phyloP scores from a whole-genome alignment of 37 sponge, comb jelly and placozoan species.

The Petrosia ficiformis region DNA sequence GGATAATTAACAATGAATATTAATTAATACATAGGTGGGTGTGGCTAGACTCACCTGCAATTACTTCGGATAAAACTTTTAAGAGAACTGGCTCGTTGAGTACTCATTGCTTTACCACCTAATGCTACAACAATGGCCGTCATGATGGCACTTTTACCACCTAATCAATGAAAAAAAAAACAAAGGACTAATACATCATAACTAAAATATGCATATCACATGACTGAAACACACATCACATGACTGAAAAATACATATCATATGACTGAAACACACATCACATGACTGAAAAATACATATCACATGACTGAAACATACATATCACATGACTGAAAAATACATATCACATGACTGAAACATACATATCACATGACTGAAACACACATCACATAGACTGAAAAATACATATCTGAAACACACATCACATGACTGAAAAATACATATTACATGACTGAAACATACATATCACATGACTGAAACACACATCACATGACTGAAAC shows the following conservation, averaged over 20 bases:
- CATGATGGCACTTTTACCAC: slow-evolving; percentile 99
- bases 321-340: too few relatives aligned
- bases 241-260: neutral
- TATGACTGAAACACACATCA: slow-evolving; percentile 77
- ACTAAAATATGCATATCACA: neutral
- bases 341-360: slow-evolving; percentile 27
- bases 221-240: slow-evolving; percentile 79
- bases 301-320: slow-evolving; percentile 53
- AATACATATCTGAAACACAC: too few relatives aligned
- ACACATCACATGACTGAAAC: too few relatives aligned
- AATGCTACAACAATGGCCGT: slow-evolving; percentile 89
- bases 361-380: slow-evolving; percentile 47
- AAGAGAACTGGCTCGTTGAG: slow-evolving; percentile 81
- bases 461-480: slow-evolving; percentile 14
- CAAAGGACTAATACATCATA: neutral
- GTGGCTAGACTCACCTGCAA: slow-evolving; percentile 21
- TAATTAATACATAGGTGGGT: neutral
- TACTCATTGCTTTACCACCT: slow-evolving; percentile 85
- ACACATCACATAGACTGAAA: slow-evolving; percentile 92
- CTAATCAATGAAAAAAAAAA: slow-evolving; percentile 28
- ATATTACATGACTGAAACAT: too few relatives aligned
- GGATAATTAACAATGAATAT: neutral
- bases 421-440: slow-evolving; percentile 52
- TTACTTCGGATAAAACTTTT: slow-evolving; percentile 86
- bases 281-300: neutral